Base-by-base conservation (phyloP, 1,140 invertebrate genomes). In the Apis cerana region DNA sequence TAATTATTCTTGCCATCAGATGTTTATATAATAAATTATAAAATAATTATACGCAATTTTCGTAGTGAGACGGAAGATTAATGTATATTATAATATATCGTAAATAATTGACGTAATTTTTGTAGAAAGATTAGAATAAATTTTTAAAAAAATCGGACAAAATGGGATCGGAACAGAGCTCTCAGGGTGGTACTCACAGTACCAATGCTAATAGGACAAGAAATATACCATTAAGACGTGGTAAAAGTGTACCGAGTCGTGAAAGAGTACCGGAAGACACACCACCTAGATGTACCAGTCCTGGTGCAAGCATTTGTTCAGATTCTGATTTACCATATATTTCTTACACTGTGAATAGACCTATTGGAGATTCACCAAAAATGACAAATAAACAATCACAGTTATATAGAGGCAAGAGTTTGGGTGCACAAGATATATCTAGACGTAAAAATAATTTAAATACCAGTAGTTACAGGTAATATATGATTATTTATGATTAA, bases 321-420 rank as follows among this genome's bases (percentile, higher is more conserved):
- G 97, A 98, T 92, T 97, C 97, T 0, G 98, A 99, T 92, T 95
- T 99, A 80, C 98, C 98, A 0, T 99, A 99, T 90, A 98, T 99
- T 89, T 98, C 98, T 1, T 99, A 98, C 86, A 98, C 98, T 0
- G 97, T 98, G 2, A 98, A 98, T 92, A 95, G 97, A 84, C 98
- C 98, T 19, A 99, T 99, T 84, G 98, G 97, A 87, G 96, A 97
- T 93, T 97, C 97, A 11, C 97, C 97, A 48, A 97, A 97, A 91
- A 94, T 96, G 85, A 95, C 95, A 15, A 95, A 95, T 54, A 97
- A 97, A 92, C 94, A 94, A 75, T 89, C 90, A 27, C 93, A 94
- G 33, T 85, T 95, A 52, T 91, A 93, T 61, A 81, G 93, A 88
- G 93, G 94, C 9, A 94, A 95, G 68, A 93, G 90, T 83, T 84